These are phyloP conservation scores for Nymphalis urticae DNA, from an alignment of 2,888 invertebrate genomes.

Conservation along the genomic window DNA sequence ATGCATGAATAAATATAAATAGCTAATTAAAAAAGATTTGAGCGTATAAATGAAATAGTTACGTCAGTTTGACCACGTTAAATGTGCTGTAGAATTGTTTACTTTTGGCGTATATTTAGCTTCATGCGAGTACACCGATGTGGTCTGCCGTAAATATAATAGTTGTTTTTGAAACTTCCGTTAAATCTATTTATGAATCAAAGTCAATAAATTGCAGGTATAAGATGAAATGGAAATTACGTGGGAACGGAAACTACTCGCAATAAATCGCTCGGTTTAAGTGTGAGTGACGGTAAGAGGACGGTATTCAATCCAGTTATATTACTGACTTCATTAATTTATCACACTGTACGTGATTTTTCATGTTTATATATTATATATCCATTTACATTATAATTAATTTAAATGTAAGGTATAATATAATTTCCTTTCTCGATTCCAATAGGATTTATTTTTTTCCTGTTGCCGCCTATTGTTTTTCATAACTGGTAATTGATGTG, in stretches of 20 bases:
- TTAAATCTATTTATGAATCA: slow-evolving; percentile 38
- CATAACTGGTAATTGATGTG: background rate
- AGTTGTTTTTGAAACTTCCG: slow-evolving; percentile 43
- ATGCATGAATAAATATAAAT: no score
- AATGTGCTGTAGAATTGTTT: slow-evolving; percentile 18
- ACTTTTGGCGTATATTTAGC: slow-evolving; percentile 20
- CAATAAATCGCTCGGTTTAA: slow-evolving; percentile 56
- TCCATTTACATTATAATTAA: no score
- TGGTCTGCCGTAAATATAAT: slow-evolving; percentile 14
- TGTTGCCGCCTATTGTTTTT: slow-evolving; percentile 6
- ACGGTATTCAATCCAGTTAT: slow-evolving; percentile 44
- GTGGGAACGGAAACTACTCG: slow-evolving; percentile 57
- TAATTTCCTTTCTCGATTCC: slow-evolving; percentile 20
- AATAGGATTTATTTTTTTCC: slow-evolving; percentile 19
- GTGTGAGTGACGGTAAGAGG: slow-evolving; percentile 59
- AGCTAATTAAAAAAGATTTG: background rate
- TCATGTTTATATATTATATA: no score
- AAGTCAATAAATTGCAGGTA: slow-evolving; percentile 40
- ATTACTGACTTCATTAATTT: slow-evolving; percentile 32
- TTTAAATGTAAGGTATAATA: slow-evolving; percentile 6
- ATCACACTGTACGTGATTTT: slow-evolving; percentile 10
- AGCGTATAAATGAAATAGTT: slow-evolving; percentile 2
- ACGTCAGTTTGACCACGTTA: slow-evolving; percentile 11
- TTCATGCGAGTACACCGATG: slow-evolving; percentile 12
- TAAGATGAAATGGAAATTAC: slow-evolving; percentile 44